phyloP scores from a whole-genome alignment of 2,888 invertebrate species.

The Corbicula japonica region DNA sequence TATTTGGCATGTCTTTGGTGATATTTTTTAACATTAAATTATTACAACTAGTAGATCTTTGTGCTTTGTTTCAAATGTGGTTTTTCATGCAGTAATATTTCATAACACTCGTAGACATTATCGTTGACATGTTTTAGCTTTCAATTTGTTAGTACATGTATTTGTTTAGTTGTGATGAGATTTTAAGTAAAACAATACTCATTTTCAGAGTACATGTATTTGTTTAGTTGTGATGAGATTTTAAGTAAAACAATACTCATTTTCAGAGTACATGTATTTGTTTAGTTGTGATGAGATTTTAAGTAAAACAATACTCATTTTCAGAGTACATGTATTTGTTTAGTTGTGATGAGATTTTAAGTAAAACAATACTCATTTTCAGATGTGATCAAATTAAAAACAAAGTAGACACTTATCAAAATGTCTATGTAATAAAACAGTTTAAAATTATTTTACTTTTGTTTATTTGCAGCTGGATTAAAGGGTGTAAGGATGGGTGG shows the following conservation, averaged over 20 bases:
- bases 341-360: too few relatives aligned
- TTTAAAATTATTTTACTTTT: not conserved
- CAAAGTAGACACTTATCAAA: not conserved
- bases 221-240: too few relatives aligned
- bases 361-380: not conserved
- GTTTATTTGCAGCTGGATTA: constrained; percentile 18
- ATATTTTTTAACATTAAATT: too few relatives aligned
- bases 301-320: not conserved
- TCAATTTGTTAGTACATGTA: not conserved
- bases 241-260: too few relatives aligned
- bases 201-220: not conserved
- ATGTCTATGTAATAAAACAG: not conserved
- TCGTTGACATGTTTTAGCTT: not conserved
- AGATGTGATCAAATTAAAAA: not conserved
- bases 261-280: too few relatives aligned
- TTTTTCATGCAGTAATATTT: too few relatives aligned
- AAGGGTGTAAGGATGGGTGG: constrained; percentile 17
- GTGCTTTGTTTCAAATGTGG: too few relatives aligned
- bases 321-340: not conserved
- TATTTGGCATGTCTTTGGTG: too few relatives aligned
- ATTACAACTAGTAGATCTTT: too few relatives aligned
- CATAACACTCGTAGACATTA: too few relatives aligned
- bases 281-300: not conserved
- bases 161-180: not conserved
- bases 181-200: too few relatives aligned